Conservation (phyloP, 1,140 invertebrate genomes). For the Parapsyche elsis region DNA sequence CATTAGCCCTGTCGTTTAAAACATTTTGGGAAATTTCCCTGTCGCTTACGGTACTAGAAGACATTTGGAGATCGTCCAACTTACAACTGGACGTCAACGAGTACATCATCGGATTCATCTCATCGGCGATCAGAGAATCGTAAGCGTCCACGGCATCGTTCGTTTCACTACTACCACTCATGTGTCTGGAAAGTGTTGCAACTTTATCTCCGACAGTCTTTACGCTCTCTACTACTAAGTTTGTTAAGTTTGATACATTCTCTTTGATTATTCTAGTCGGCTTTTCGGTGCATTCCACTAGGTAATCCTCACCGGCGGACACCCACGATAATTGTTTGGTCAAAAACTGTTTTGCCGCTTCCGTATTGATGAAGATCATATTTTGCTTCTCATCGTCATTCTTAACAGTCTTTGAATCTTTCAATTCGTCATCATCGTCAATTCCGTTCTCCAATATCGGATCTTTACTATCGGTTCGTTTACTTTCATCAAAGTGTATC, state of each 20-base stretch:
- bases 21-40: constrained; percentile 64
- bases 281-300: constrained; percentile 74
- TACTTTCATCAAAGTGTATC: constrained; percentile 55
- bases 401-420: constrained; percentile 58
- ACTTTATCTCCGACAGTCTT: constrained; percentile 81
- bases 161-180: constrained; percentile 78
- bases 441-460: constrained; percentile 45
- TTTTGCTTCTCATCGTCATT: constrained; percentile 70
- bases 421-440: constrained; percentile 60
- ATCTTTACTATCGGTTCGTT: constrained; percentile 25
- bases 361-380: constrained; percentile 77
- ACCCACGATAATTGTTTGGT: constrained; percentile 80
- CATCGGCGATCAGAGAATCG: constrained; percentile 65
- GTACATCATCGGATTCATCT: constrained; percentile 66
- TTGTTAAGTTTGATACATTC: constrained; percentile 80
- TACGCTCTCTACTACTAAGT: constrained; percentile 78
- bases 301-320: constrained; percentile 73
- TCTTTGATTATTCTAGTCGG: constrained; percentile 76
- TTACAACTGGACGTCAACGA: constrained; percentile 64
- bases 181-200: constrained; percentile 76
- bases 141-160: constrained; percentile 70
- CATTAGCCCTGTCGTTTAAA: constrained; percentile 64
- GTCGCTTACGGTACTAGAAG: constrained; percentile 66
- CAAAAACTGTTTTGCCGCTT: constrained; percentile 77
- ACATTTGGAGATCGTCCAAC: constrained; percentile 66